A percentile compares a stretch with the other conserved stretches of the same genome.
Conservation (phyloP, 2,113 vertebrate genomes). For the Microcebus tavaratra region DNA sequence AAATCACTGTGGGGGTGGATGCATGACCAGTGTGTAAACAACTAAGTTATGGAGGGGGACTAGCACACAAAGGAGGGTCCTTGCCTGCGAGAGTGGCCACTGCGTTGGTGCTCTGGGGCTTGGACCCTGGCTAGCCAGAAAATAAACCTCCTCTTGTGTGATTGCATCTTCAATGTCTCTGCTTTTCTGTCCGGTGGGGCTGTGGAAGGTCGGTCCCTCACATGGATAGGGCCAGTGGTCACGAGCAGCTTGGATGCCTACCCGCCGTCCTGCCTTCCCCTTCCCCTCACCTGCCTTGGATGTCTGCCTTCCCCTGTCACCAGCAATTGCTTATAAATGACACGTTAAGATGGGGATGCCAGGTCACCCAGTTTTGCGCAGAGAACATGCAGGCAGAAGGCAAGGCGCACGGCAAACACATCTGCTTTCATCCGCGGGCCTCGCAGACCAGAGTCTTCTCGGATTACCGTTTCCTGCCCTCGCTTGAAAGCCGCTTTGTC, state of each 20-base stretch:
- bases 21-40: too few relatives aligned
- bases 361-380: background rate
- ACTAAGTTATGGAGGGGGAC: too few relatives aligned
- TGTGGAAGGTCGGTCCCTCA: too few relatives aligned
- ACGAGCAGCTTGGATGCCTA: background rate
- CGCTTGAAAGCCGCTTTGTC: slow-evolving; percentile 50
- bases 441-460: background rate
- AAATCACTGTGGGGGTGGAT: too few relatives aligned
- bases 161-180: too few relatives aligned
- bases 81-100: too few relatives aligned
- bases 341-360: background rate
- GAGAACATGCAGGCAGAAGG: background rate
- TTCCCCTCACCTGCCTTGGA: background rate
- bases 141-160: too few relatives aligned
- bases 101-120: too few relatives aligned
- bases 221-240: background rate
- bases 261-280: rapidly evolving
- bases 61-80: too few relatives aligned
- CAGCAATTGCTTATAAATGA: background rate
- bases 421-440: background rate
- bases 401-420: background rate
- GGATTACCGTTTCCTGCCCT: background rate
- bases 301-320: background rate
- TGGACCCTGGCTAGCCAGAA: too few relatives aligned
- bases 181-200: too few relatives aligned